phyloP scores from a whole-genome alignment of 2,113 vertebrate species.

The Alces alces region DNA sequence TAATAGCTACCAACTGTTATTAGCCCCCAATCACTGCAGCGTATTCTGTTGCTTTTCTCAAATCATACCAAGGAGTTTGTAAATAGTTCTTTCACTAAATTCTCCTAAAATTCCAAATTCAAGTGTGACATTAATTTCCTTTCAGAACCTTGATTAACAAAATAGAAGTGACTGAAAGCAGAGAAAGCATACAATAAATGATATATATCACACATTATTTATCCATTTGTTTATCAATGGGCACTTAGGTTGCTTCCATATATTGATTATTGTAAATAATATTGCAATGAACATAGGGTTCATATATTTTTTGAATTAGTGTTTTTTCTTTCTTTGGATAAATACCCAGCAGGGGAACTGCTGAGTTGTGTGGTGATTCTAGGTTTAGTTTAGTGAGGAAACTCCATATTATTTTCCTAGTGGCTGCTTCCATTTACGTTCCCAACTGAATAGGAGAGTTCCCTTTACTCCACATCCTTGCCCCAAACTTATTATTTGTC shows the following conservation, averaged over 20 bases:
- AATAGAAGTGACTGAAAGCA: neutral
- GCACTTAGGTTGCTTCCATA: neutral
- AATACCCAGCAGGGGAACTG: neutral
- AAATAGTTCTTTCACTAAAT: neutral
- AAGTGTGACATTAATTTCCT: neutral
- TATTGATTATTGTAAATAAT: neutral
- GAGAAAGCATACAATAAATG: neutral
- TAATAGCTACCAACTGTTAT: neutral
- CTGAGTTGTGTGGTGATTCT: neutral
- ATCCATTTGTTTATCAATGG: neutral
- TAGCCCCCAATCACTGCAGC: neutral
- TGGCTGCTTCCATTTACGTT: neutral
- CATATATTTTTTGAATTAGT: neutral
- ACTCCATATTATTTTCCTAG: neutral
- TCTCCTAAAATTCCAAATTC: neutral
- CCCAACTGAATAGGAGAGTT: neutral
- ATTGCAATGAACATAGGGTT: neutral
- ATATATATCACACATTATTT: neutral
- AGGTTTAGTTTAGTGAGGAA: neutral
- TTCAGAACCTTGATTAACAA: neutral
- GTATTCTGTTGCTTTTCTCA: neutral
- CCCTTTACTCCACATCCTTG: neutral
- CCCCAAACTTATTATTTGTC: neutral
- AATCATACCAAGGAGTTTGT: neutral
- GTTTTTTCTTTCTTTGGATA: neutral